Evolutionary conservation across 2,113 vertebrate genomes (phyloP).

Genomic region (human (Homo sapiens)): DNA sequence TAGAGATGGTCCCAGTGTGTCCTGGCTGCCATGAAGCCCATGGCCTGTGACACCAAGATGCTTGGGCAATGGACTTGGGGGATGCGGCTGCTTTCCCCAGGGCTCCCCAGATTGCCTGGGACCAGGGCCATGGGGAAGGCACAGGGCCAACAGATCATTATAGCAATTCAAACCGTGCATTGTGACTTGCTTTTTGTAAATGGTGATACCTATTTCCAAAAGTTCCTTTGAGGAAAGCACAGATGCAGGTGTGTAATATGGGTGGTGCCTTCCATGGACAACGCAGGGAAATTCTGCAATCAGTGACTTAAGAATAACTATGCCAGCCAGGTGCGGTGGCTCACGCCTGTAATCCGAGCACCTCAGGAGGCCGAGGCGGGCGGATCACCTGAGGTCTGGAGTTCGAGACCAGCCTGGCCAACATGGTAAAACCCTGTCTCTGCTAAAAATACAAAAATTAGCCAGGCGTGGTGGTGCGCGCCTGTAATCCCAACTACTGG

Average conservation of each 20-base stretch:
- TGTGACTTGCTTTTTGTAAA: background rate
- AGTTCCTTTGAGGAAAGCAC: background rate
- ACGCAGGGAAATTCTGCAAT: fast-evolving
- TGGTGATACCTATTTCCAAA: fast-evolving
- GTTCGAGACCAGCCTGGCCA: too few relatives aligned
- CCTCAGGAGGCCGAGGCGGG: too few relatives aligned
- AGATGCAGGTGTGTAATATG: fast-evolving
- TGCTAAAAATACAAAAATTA: too few relatives aligned
- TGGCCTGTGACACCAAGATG: background rate
- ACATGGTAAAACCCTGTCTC: too few relatives aligned
- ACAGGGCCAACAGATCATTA: fast-evolving
- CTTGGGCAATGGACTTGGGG: background rate
- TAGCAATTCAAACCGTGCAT: fast-evolving
- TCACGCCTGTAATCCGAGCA: too few relatives aligned
- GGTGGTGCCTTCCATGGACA: too few relatives aligned
- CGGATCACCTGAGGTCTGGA: too few relatives aligned
- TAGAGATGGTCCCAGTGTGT: background rate
- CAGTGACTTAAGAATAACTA: too few relatives aligned
- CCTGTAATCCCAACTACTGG: too few relatives aligned
- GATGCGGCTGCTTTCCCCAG: background rate
- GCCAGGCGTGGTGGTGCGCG: too few relatives aligned
- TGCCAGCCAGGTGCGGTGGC: too few relatives aligned
- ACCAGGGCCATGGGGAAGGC: background rate
- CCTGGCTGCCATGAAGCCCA: background rate
- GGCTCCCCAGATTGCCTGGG: background rate